phyloP scores from a whole-genome alignment of 2,113 vertebrate genomes.

The Ahaetulla prasina region DNA sequence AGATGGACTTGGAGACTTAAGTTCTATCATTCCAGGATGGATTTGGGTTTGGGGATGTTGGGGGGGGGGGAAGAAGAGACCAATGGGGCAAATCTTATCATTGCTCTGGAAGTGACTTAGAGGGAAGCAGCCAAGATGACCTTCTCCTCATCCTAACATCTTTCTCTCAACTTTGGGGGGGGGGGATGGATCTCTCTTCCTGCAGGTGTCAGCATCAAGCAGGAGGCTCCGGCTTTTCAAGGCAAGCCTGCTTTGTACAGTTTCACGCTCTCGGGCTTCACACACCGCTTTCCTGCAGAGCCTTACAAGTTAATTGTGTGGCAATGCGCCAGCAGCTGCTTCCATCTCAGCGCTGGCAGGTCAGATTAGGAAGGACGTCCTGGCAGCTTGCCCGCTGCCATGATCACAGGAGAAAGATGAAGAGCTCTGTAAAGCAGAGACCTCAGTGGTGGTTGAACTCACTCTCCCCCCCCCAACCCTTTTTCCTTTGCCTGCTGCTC shows the following conservation, averaged over 20 bases:
- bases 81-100: neutral
- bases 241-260: neutral
- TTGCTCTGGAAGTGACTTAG: neutral
- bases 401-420: slow-evolving; percentile 18
- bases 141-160: neutral
- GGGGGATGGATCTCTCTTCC: neutral
- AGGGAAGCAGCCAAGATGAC: neutral
- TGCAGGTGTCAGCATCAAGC: slow-evolving; percentile 4
- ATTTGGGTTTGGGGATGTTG: neutral
- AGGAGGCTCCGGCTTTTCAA: neutral
- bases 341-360: fast-evolving
- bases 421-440: neutral
- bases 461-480: fast-evolving
- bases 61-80: no score
- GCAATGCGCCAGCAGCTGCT: slow-evolving; percentile 16
- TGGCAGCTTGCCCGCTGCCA: neutral
- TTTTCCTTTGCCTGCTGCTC: slow-evolving; percentile 19
- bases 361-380: slow-evolving; percentile 13
- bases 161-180: neutral
- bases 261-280: slow-evolving; percentile 3
- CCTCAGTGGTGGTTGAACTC: neutral
- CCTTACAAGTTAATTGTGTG: neutral
- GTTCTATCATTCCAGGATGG: neutral
- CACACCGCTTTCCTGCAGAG: neutral
- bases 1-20: neutral